These are phyloP conservation scores for Apotomis capreana DNA, from an alignment of 2,888 invertebrate genomes.

Conservation along the genomic window DNA sequence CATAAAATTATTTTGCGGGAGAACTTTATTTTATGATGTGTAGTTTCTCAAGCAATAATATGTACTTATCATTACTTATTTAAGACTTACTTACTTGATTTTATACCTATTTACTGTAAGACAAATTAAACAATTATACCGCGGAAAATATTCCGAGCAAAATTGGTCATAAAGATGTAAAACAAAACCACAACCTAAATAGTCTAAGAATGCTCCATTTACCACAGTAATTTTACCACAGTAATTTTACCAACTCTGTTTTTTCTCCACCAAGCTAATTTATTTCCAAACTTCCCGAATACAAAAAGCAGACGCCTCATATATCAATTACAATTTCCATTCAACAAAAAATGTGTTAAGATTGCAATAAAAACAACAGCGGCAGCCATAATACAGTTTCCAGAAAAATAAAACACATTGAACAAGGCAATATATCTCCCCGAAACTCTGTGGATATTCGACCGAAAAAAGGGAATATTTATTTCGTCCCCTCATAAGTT, in stretches of 20 bases:
- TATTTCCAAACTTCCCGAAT: slow-evolving; percentile 25
- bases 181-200: not conserved
- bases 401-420: slow-evolving; percentile 47
- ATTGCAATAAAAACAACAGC: slow-evolving; percentile 32
- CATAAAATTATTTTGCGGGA: no score
- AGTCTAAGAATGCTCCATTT: not conserved
- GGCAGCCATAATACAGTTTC: slow-evolving; percentile 42
- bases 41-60: no score
- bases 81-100: no score
- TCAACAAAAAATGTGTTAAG: slow-evolving; percentile 40
- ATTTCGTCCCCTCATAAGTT: slow-evolving; percentile 51
- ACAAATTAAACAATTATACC: no score
- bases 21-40: no score
- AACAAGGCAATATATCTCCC: slow-evolving; percentile 46
- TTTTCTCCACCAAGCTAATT: slow-evolving; percentile 12
- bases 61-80: no score
- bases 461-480: slow-evolving; percentile 47
- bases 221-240: not conserved
- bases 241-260: slow-evolving; percentile 9
- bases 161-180: not conserved
- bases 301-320: slow-evolving; percentile 20
- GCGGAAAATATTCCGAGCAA: no score
- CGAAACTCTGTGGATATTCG: slow-evolving; percentile 39
- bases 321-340: slow-evolving; percentile 37
- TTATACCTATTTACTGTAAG: no score